phyloP scores from a whole-genome alignment of 2,113 vertebrate species.

The Bujurquina vittata region DNA sequence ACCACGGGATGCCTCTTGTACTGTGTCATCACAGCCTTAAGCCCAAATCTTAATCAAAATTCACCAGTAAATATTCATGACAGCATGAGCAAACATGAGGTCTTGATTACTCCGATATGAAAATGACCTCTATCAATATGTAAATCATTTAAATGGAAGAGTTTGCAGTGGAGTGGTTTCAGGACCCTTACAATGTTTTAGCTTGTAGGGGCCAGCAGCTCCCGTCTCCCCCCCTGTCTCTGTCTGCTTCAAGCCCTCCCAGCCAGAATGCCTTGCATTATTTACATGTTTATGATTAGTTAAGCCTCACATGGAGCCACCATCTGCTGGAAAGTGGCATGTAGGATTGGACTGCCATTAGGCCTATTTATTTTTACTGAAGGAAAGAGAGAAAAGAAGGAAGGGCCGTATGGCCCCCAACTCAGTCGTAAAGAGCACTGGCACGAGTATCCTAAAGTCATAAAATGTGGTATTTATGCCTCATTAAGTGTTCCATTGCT shows the following conservation, averaged over 20 bases:
- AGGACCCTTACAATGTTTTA: slow-evolving; percentile 19
- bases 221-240: slow-evolving; percentile 20
- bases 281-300: slow-evolving; percentile 79
- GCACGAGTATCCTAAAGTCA: slow-evolving; percentile 37
- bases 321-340: slow-evolving; percentile 70
- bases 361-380: slow-evolving; percentile 59
- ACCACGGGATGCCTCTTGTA: not conserved
- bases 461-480: slow-evolving; percentile 60
- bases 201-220: slow-evolving; percentile 20
- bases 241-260: slow-evolving; percentile 44
- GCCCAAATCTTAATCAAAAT: slow-evolving; percentile 41
- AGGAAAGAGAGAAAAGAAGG: slow-evolving; percentile 20
- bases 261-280: slow-evolving; percentile 72
- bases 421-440: slow-evolving; percentile 22
- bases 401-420: slow-evolving; percentile 17
- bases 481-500: slow-evolving; percentile 55
- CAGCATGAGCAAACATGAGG: slow-evolving; percentile 53
- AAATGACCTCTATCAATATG: slow-evolving; percentile 70
- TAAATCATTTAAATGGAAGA: slow-evolving; percentile 60
- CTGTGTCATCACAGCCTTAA: slow-evolving; percentile 25
- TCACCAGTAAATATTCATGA: slow-evolving; percentile 65
- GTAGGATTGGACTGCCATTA: slow-evolving; percentile 59
- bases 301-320: slow-evolving; percentile 69
- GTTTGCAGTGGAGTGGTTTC: slow-evolving; percentile 30
- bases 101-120: slow-evolving; percentile 63